A percentile compares a stretch with the other conserved stretches of the same genome.
These are phyloP conservation scores for Brenthis hecate DNA, from an alignment of 2,888 invertebrate genomes.

Conservation along the genomic window DNA sequence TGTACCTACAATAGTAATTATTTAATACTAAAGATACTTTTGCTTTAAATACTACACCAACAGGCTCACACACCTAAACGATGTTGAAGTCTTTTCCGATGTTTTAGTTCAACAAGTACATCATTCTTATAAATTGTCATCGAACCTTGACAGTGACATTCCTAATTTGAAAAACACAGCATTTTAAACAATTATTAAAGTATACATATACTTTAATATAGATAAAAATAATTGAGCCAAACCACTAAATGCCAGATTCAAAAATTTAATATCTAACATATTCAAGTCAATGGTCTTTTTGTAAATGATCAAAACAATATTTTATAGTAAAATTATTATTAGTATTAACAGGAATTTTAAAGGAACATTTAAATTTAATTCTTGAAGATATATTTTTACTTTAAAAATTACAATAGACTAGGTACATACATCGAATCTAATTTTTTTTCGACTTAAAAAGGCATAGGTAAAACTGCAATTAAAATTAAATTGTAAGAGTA, in stretches of 20 bases:
- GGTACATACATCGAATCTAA: background rate
- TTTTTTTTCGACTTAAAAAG: constrained; percentile 4
- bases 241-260: constrained; percentile 43
- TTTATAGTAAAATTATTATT: constrained; percentile 16
- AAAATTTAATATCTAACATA: constrained; percentile 32
- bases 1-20: too few relatives aligned
- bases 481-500: constrained; percentile 8
- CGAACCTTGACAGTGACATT: constrained; percentile 1
- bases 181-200: background rate
- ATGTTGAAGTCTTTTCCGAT: background rate
- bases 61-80: background rate
- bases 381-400: constrained; percentile 23
- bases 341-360: constrained; percentile 23
- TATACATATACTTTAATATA: background rate
- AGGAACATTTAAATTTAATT: constrained; percentile 39
- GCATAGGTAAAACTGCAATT: constrained; percentile 18
- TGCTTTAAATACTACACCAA: background rate
- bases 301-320: constrained; percentile 10
- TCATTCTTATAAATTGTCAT: constrained; percentile 2
- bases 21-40: background rate
- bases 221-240: constrained; percentile 56
- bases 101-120: constrained; percentile 9
- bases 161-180: constrained; percentile 6
- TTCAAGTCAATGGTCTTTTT: background rate
- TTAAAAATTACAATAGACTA: constrained; percentile 8